Percentiles rank a stretch among this genome's conserved stretches.
Conservation (phyloP, 2,797 vertebrate species). For the Scomberomorus guttatus region DNA sequence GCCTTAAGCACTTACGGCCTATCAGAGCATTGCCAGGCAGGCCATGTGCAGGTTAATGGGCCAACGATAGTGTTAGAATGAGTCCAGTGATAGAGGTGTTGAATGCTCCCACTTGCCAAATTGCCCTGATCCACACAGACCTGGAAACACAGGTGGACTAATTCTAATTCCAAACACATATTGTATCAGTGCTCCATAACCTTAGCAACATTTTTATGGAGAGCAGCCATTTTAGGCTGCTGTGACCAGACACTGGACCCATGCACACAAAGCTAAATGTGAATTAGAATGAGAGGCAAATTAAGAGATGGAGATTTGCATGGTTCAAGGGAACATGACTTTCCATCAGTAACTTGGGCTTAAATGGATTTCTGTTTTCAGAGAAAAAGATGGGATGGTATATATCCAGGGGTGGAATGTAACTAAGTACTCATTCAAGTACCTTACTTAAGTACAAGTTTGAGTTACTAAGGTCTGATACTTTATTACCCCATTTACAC, state of each 20-base stretch:
- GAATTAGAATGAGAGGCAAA: conserved; percentile 50
- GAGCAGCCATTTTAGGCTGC: conserved; percentile 37
- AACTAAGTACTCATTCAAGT: background rate
- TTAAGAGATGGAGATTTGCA: conserved; percentile 19
- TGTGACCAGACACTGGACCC: conserved; percentile 40
- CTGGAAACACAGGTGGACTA: conserved; percentile 34
- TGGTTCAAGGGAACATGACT: background rate
- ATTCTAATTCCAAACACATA: conserved; percentile 36
- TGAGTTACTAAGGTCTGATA: background rate
- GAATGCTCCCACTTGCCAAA: conserved; percentile 38
- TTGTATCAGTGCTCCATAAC: conserved; percentile 19
- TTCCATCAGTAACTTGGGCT: background rate
- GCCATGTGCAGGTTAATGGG: conserved; percentile 60
- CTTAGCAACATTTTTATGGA: conserved; percentile 36
- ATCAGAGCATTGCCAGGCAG: conserved; percentile 38
- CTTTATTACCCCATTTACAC: too few species aligned
- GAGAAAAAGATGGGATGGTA: background rate
- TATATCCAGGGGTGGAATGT: background rate
- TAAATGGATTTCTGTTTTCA: conserved; percentile 4
- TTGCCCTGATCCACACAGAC: conserved; percentile 6
- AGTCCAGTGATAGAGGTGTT: conserved; percentile 35
- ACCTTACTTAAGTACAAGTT: background rate
- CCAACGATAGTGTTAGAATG: conserved; percentile 39
- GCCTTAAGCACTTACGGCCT: conserved; percentile 27
- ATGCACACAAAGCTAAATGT: conserved; percentile 12